Evolutionary conservation across 2,113 vertebrate genomes (phyloP), one percentile per base, ranked within the genome.

Genomic region (Tragelaphus imberbis): DNA sequence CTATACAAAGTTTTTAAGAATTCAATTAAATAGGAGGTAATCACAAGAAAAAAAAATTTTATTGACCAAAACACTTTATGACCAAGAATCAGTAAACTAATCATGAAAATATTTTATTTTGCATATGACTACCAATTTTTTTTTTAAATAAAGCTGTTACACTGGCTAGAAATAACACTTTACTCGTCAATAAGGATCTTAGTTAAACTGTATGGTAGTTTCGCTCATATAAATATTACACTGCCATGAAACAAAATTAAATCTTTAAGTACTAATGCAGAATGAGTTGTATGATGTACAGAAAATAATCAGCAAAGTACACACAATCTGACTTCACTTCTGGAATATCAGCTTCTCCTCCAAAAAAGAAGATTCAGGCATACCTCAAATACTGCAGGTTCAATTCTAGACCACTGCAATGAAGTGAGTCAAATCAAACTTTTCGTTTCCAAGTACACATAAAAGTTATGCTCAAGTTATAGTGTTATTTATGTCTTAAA

Each of bases 31-130:
- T 23, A 91, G 5, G 16, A 91, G 58, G 7, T 11, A 61, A 23
- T 81, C 25, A 95, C 23, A 85, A n/a, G 47, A 68, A 96, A 97
- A 97, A 40, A 23, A 80, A 80, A 17, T 10, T 94, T n/a, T 88
- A 49, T 33, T 56, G 40, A 59, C 56, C 93, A 88, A 28, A 82
- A 40, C 30, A 80, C 21, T 94, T 77, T 81, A 91, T 44, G 15
- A 94, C 71, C 87, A 94, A 92, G 47, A 90, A 86, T 80, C 59
- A 94, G 17, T 14, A 89, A 68, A 92, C 36, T 68, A 87, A 95
- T 47, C 36, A 88, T 47, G 2, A 89, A 84, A 47, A 88, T 16
- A 91, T 21, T 91, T 27, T 81, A 51, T 51, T 85, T 44, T 84
- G 16, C 40, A 68, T 17, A 33, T 36, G 28, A 80, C 28, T 65